Conservation (phyloP, 2,888 invertebrate species). For the Nymphalis urticae region DNA sequence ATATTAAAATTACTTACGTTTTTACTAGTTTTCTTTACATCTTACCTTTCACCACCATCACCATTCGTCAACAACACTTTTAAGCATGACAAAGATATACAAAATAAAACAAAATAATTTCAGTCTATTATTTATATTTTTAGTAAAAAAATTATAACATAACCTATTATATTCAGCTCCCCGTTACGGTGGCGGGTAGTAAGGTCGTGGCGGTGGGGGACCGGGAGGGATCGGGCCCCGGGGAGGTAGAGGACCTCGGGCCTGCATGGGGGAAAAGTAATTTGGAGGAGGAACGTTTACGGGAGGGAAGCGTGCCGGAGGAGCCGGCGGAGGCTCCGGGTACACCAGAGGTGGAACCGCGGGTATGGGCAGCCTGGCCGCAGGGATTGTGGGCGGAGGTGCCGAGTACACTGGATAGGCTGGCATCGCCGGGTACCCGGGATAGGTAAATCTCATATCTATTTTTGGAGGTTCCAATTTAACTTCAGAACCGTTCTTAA, state of each 20-base stretch:
- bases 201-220: conserved; percentile 63
- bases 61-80: neutral
- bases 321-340: conserved; percentile 69
- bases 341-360: conserved; percentile 61
- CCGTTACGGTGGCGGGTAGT: conserved; percentile 72
- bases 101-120: conserved; percentile 30
- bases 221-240: conserved; percentile 43
- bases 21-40: conserved; percentile 1
- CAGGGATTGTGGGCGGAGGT: conserved; percentile 61
- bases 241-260: conserved; percentile 59
- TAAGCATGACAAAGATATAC: neutral
- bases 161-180: conserved; percentile 42
- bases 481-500: conserved; percentile 69
- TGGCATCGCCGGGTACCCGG: conserved; percentile 62
- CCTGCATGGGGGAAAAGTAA: conserved; percentile 60
- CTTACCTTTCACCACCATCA: neutral
- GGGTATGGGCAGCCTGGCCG: conserved; percentile 50
- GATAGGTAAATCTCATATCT: conserved; percentile 61
- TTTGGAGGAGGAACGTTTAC: conserved; percentile 70
- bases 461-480: conserved; percentile 63
- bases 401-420: conserved; percentile 71
- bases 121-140: conserved; percentile 59
- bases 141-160: conserved; percentile 64
- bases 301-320: conserved; percentile 58
- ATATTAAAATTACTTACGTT: conserved; percentile 18